Base-by-base conservation (phyloP, 2,113 vertebrate species). In the Orthonyx spaldingii region DNA sequence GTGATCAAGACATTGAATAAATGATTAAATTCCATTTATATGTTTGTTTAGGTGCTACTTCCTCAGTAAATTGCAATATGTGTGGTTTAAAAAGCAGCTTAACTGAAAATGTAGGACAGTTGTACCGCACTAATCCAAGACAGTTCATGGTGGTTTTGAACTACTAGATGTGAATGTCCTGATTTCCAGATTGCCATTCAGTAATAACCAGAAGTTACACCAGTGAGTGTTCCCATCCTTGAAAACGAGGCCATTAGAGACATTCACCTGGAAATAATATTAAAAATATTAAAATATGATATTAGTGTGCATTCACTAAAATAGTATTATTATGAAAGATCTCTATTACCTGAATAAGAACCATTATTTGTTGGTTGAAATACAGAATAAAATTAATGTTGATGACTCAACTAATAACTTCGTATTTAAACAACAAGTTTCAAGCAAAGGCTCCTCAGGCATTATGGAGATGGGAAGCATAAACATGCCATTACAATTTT, bases 401-500 rank as follows among this genome's bases (percentile, higher is more conserved):
- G 88, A 84, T 76, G 76, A 94, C 83, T 93, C 76, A 81, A 63
- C 57, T 84, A 97, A 87, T 76, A 93, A 84, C 68, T 90, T 93
- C 4, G 9, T 74, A 94, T 82, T 92, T 89, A 94, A 96, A 84
- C 63, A 91, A 50, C 59, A 90, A 90, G 72, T 87, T 95, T 87
- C 80, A 89, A 64, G 88, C 72, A 84, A 89, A 71, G 57, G 35
- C 72, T 94, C 94, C 90, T 93, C 88, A 91, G 88, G 90, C 96
- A 69, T 84, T 92, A 71, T 6, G 1, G 72, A 96, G 77, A 87
- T 32, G 21, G 83, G 61, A 93, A 92, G 72, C 72, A 91, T 72
- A 96, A 96, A 95, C 86, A 95, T 63, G 60, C 72, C 83, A 93
- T 95, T 92, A 68, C 76, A 84, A 30, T 90, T 89, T 87, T 69